phyloP scores from a whole-genome alignment of 1,140 invertebrate species.

The Trypoxylus dichotomus region DNA sequence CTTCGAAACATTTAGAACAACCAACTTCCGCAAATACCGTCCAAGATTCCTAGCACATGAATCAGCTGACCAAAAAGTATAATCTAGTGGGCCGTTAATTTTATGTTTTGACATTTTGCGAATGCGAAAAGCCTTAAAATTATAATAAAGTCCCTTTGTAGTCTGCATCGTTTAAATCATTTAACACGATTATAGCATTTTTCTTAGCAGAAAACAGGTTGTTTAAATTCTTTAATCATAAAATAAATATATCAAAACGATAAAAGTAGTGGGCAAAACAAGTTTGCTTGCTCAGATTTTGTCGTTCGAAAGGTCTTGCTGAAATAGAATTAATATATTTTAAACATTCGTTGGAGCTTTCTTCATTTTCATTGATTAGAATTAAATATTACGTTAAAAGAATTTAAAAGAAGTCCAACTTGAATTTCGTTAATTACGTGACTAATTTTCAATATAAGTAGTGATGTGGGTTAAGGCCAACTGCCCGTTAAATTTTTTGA shows the following conservation, averaged over 20 bases:
- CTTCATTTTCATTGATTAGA: background rate
- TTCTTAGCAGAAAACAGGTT: background rate
- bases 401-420: too few species aligned
- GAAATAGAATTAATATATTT: background rate
- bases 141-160: too few species aligned
- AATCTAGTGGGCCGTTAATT: background rate
- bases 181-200: too few species aligned
- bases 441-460: background rate
- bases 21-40: constrained; percentile 13
- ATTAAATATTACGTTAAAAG: too few species aligned
- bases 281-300: background rate
- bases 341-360: background rate
- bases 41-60: constrained; percentile 22
- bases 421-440: background rate
- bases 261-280: background rate
- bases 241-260: background rate
- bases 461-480: background rate
- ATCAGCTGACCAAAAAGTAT: constrained; percentile 27
- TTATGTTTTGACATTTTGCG: background rate
- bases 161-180: too few species aligned
- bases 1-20: background rate
- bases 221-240: background rate
- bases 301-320: background rate
- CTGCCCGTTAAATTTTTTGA: too few species aligned
- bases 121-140: background rate